phyloP scores from a whole-genome alignment of 2,797 vertebrate species.

The Forpus xanthops region DNA sequence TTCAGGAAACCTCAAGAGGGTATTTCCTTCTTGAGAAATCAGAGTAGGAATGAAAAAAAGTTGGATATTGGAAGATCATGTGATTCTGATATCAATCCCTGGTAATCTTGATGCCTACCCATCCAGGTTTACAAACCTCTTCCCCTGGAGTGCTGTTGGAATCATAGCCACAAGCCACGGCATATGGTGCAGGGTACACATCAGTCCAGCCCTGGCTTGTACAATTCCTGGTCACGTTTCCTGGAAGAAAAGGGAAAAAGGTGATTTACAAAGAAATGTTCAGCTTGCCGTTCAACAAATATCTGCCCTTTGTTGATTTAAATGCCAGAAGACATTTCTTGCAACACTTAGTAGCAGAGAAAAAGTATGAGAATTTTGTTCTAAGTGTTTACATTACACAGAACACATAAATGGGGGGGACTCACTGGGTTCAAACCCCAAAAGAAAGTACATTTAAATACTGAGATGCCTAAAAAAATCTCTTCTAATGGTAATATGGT shows the following conservation, averaged over 20 bases:
- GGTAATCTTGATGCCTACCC: too few species aligned
- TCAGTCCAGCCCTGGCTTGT: conserved; percentile 87
- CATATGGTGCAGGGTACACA: conserved; percentile 84
- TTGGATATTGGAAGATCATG: rapidly evolving
- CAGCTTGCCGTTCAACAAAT: not conserved
- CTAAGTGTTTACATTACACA: not conserved
- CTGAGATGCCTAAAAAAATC: not conserved
- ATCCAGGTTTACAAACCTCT: conserved; percentile 65
- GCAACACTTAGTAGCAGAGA: too few species aligned
- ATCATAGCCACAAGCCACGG: conserved; percentile 84
- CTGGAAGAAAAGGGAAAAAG: conserved; percentile 67
- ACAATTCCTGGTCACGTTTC: conserved; percentile 90
- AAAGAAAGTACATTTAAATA: not conserved
- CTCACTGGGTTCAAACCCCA: not conserved
- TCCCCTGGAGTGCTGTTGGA: conserved; percentile 72
- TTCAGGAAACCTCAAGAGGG: not conserved
- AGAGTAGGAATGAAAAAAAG: not conserved
- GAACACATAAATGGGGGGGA: not conserved
- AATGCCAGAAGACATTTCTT: not conserved
- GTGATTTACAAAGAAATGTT: not conserved
- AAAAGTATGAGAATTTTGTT: too few species aligned
- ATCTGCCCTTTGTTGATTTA: not conserved
- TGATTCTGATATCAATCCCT: not conserved
- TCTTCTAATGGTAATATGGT: not conserved
- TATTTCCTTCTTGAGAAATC: not conserved